A percentile compares a stretch with the other conserved stretches of the same genome.
Evolutionary conservation across 2,888 invertebrate genomes (phyloP).

Genomic region (Malthinus flaveolus): DNA sequence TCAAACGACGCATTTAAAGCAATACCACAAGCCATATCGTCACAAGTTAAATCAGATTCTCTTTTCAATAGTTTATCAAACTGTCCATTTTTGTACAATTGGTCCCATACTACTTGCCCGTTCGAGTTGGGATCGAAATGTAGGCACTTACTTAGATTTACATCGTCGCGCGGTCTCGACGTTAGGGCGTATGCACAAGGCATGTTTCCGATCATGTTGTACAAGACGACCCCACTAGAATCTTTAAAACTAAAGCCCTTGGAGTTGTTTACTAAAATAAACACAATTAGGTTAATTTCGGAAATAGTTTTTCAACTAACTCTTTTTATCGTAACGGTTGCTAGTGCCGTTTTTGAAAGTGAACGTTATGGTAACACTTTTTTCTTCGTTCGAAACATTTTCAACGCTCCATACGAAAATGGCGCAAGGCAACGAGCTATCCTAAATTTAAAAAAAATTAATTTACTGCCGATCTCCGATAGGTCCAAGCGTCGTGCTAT

Average conservation of each 20-base stretch:
- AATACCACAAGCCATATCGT: constrained; percentile 62
- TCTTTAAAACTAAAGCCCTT: constrained; percentile 57
- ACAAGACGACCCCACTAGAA: constrained; percentile 66
- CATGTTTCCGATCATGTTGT: constrained; percentile 68
- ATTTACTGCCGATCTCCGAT: no score
- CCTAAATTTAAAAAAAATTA: constrained; percentile 58
- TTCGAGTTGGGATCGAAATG: constrained; percentile 71
- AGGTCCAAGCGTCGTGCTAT: no score
- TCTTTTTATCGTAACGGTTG: constrained; percentile 59
- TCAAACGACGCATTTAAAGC: constrained; percentile 66
- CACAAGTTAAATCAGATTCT: constrained; percentile 42
- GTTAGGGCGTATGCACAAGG: constrained; percentile 69
- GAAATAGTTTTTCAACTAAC: constrained; percentile 40
- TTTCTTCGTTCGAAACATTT: constrained; percentile 70
- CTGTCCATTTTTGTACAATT: constrained; percentile 71
- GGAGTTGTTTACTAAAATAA: constrained; percentile 55
- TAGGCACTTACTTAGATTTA: constrained; percentile 62
- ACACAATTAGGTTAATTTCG: background rate
- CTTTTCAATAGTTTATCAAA: constrained; percentile 52
- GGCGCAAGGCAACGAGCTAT: constrained; percentile 84
- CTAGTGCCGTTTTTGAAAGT: constrained; percentile 89
- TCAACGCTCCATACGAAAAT: constrained; percentile 85
- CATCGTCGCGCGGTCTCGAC: constrained; percentile 56
- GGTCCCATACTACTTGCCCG: constrained; percentile 75
- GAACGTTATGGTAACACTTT: constrained; percentile 83